These are phyloP conservation scores for Idaea biselata DNA, from an alignment of 2,888 invertebrate species.

Conservation along the genomic window DNA sequence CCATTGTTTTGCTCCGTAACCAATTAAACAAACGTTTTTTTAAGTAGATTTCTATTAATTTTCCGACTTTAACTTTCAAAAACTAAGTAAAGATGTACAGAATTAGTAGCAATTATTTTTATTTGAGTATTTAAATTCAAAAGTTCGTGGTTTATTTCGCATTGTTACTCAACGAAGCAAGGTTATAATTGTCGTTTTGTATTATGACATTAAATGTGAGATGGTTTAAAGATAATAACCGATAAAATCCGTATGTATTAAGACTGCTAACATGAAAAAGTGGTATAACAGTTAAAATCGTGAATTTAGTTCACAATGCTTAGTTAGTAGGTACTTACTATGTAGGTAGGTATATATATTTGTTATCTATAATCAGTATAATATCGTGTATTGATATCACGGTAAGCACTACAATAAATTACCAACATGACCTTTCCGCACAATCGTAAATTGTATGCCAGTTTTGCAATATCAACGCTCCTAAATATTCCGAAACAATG, in stretches of 20 bases:
- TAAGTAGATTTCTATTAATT: slow-evolving; percentile 67
- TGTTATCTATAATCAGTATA: not conserved
- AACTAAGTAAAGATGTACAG: slow-evolving; percentile 29
- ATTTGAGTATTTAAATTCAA: not conserved
- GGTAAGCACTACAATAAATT: slow-evolving; percentile 35
- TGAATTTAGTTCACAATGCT: not conserved
- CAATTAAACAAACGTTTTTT: slow-evolving; percentile 65
- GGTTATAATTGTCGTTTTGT: slow-evolving; percentile 9
- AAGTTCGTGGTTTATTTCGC: not conserved
- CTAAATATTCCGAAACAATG: slow-evolving; percentile 32
- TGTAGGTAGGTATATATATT: not conserved
- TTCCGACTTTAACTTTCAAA: slow-evolving; percentile 47
- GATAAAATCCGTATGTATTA: slow-evolving; percentile 13
- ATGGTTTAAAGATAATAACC: not conserved
- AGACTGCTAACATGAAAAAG: not conserved
- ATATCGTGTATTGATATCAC: slow-evolving; percentile 9
- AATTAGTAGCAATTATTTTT: slow-evolving; percentile 1
- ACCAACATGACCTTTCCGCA: slow-evolving; percentile 56
- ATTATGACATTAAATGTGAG: slow-evolving; percentile 14
- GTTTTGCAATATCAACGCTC: slow-evolving; percentile 54
- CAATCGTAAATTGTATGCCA: slow-evolving; percentile 51
- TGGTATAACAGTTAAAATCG: not conserved
- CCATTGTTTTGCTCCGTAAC: slow-evolving; percentile 66
- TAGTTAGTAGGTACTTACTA: not conserved
- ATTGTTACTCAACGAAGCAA: not conserved